Percentiles rank a stretch among this genome's conserved stretches.
These are phyloP conservation scores for Euura saliciscinereae DNA, from an alignment of 1,140 invertebrate genomes.

Conservation along the genomic window DNA sequence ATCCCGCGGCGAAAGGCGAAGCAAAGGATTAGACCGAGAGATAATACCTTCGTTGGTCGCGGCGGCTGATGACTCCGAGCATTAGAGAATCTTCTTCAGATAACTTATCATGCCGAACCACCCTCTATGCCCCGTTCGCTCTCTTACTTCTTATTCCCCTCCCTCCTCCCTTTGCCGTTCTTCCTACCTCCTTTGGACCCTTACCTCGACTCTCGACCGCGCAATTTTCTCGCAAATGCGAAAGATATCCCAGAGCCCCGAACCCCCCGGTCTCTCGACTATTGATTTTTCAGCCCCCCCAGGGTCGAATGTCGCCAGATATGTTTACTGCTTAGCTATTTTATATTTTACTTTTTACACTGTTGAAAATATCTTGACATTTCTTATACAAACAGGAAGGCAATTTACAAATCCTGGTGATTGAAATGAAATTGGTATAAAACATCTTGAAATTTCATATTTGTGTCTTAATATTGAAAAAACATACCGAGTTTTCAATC, in stretches of 20 bases:
- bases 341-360: too few relatives aligned
- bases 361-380: too few relatives aligned
- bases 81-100: slow-evolving; percentile 7
- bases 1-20: background rate
- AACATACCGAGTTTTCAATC: too few relatives aligned
- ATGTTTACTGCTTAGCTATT: background rate
- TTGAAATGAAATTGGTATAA: too few relatives aligned
- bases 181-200: background rate
- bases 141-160: background rate
- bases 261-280: background rate
- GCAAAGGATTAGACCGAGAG: slow-evolving; percentile 1
- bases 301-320: slow-evolving; percentile 1
- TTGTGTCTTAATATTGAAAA: too few relatives aligned
- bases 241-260: background rate
- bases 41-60: slow-evolving; percentile 1
- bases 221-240: slow-evolving; percentile 4
- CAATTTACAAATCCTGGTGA: too few relatives aligned
- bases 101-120: background rate
- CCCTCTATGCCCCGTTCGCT: too few relatives aligned
- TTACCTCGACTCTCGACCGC: background rate
- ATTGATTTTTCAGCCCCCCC: background rate
- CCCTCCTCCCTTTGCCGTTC: background rate
- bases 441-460: too few relatives aligned
- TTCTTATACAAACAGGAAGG: too few relatives aligned
- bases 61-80: slow-evolving; percentile 1